Base-by-base conservation (phyloP, 2,797 vertebrate species). In the Chloroceryle amazona region DNA sequence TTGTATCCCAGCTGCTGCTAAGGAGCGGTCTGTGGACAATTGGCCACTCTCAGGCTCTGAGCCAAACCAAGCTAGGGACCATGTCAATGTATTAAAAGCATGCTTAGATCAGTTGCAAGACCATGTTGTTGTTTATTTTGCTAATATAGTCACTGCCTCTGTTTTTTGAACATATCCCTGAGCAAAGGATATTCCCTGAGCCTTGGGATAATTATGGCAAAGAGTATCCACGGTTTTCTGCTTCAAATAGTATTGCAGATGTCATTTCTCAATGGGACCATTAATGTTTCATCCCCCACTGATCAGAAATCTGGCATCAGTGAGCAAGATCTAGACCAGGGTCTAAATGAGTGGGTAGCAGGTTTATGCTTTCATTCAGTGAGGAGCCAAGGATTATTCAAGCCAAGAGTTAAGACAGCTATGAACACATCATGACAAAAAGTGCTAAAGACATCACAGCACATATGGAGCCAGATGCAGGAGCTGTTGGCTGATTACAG, bases 341-440 rank as follows among this genome's bases (percentile, higher is more conserved):
- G 25, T 72, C 58, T 78, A 51, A 74, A 18, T 1, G 70, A 81
- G 41, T 25, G 21, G 54, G 49, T 42, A 92, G 70, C 58, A 79
- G 63, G 46, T 91, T 92, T 61, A 35, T 72, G 58, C 15, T 54
- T 79, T 81, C 62, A 25, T 70, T 95, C 70, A 31, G 46, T 58
- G n/a, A 39, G 29, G 47, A 88, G 35, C 16, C 84, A 93, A 41
- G 39, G 37, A 20, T 65, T 90, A 58, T 83, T 74, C 20, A 68
- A 81, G 54, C 25, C 74, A 42, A 62, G 49, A 82, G 57, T 13
- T 33, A 19, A 66, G 46, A 35, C 31, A 78, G 58, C 41, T 42
- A 15, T 3, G 23, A 83, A 37, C n/a, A 73, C 41, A 26, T 71
- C 63, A 28, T 6, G 44, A 57, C 22, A 47, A 91, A 82, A 80